Evolutionary conservation across 2,113 vertebrate species (phyloP).

Genomic region (Melanostigma gelatinosum): DNA sequence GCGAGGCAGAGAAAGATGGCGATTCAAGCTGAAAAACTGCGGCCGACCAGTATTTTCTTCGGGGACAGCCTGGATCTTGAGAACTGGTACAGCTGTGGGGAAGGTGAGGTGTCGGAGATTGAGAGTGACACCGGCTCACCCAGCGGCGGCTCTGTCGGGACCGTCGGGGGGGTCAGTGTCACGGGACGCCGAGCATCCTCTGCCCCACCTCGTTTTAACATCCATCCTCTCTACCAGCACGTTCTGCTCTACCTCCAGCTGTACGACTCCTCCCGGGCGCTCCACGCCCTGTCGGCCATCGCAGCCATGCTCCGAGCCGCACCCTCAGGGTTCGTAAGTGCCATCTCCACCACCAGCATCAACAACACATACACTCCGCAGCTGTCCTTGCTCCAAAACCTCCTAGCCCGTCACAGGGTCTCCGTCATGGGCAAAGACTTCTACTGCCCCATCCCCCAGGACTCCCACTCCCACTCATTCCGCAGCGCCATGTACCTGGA

Average conservation of each 20-base stretch:
- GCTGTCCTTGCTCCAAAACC: conserved; percentile 95
- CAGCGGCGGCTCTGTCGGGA: conserved; percentile 68
- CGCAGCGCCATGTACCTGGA: conserved; percentile 99
- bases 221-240: conserved; percentile 97
- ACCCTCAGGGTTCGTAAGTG: conserved; percentile 93
- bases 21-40: conserved; percentile 87
- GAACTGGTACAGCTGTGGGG: conserved; percentile 99
- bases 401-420: conserved; percentile 95
- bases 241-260: conserved; percentile 97
- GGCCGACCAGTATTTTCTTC: conserved; percentile 92
- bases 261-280: conserved; percentile 95
- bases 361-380: conserved; percentile 97
- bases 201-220: conserved; percentile 85
- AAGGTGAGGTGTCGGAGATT: conserved; percentile 98
- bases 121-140: conserved; percentile 96
- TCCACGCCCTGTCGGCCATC: conserved; percentile 94
- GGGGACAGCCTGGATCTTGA: conserved; percentile 97
- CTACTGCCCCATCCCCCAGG: conserved; percentile 95
- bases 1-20: conserved; percentile 89
- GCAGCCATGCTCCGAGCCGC: conserved; percentile 94
- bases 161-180: conserved; percentile 49
- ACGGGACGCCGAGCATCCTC: conserved; percentile 80
- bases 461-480: conserved; percentile 94
- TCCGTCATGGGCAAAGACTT: conserved; percentile 99
- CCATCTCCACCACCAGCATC: conserved; percentile 98